Evolutionary conservation across 2,888 invertebrate genomes (phyloP), one percentile per base, ranked within the genome.

Genomic region (Crocallis elinguaria): DNA sequence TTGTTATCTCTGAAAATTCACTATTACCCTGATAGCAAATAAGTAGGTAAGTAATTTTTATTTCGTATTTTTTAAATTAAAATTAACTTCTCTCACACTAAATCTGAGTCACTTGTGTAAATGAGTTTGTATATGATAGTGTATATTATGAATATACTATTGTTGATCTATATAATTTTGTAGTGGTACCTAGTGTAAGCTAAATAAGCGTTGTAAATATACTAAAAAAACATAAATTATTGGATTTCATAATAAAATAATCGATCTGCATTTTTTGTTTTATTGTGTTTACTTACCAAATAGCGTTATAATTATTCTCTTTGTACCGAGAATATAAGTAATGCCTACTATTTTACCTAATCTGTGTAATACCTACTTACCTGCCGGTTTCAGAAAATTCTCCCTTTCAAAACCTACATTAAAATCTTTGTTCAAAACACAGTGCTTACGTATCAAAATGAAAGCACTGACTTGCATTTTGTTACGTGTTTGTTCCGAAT

Each of bases 191-290:
- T 38, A n/a, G n/a, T 38, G 51, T 77, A 79, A 75, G 74, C 50
- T 57, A 63, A 70, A 73, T 76, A 80, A 74, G 72, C 74, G 74
- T 77, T 87, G 88, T 87, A 87, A 86, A 87, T 87, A 88, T 85
- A 60, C 51, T 76, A 77, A 79, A 48, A 75, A 52, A 75, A 81
- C 79, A 85, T 87, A 87, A 87, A 85, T 87, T 86, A 87, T 86
- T 86, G 86, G 86, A 86, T 86, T 88, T 87, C 87, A 73, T 86
- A 87, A 86, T 87, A 87, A 86, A 87, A 87, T 81, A 80, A 82
- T 81, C 75, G 70, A 86, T 77, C 77, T 75, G 74, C 66, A 66
- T 49, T 42, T 58, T 55, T 44, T 57, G 38, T 56, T 56, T 57
- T 35, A 48, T 50, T 53, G 1, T 9, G 12, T 16, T 30, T n/a